Evolutionary conservation across 2,113 vertebrate species (phyloP).

Genomic region (Menura novaehollandiae): DNA sequence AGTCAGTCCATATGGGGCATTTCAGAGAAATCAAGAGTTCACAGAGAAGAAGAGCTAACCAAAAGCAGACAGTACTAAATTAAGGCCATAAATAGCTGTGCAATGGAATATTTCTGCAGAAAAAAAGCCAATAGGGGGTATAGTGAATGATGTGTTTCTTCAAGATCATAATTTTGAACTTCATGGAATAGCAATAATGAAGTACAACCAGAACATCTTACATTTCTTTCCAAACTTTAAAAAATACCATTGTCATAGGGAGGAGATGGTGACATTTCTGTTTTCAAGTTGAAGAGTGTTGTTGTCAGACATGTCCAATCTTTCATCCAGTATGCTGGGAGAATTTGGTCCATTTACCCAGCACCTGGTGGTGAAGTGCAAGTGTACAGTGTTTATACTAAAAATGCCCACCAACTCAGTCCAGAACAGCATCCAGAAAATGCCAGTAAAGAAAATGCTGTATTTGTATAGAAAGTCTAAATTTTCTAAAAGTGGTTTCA

Average conservation of each 20-base stretch:
- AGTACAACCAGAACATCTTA: background rate
- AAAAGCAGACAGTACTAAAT: background rate
- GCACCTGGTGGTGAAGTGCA: background rate
- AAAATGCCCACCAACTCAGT: background rate
- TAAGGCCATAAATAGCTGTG: background rate
- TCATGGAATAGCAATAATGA: background rate
- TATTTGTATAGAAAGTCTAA: background rate
- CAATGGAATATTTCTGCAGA: background rate
- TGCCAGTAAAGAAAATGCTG: background rate
- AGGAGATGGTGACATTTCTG: background rate
- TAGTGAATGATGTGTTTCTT: background rate
- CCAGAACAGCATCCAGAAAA: background rate
- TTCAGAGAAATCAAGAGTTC: background rate
- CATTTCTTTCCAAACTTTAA: background rate
- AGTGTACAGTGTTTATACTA: background rate
- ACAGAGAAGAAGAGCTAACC: background rate
- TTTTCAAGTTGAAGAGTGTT: background rate
- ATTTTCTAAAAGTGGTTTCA: background rate
- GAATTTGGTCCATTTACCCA: background rate
- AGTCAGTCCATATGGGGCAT: background rate
- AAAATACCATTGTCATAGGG: background rate
- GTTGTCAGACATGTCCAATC: background rate
- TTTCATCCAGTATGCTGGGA: background rate
- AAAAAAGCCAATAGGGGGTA: background rate
- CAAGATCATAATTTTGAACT: background rate